Conservation (phyloP, 2,888 invertebrate genomes). For the Agrochola circellaris region DNA sequence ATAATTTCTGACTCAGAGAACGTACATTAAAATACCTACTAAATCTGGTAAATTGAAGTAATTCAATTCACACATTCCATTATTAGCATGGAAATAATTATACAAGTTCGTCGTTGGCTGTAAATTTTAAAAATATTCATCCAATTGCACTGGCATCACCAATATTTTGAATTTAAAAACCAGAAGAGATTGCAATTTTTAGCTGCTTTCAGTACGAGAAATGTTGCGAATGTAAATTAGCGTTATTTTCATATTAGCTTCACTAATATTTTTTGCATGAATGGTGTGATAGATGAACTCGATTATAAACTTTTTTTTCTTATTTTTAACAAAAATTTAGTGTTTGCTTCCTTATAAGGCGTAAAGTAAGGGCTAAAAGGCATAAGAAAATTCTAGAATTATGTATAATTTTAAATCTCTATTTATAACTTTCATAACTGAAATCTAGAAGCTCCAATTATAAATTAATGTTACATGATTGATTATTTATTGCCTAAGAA, state of each 20-base stretch:
- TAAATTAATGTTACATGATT: background rate
- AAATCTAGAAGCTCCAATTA: background rate
- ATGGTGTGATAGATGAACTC: background rate
- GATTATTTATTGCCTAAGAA: background rate
- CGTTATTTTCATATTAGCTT: background rate
- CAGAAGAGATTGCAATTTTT: background rate
- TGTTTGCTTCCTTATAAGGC: too few relatives aligned
- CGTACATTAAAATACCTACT: background rate
- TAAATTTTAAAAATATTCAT: background rate
- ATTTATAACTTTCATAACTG: background rate
- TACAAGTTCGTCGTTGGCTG: background rate
- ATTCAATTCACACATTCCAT: background rate
- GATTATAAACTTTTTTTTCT: background rate
- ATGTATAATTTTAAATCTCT: background rate
- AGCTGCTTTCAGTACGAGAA: background rate
- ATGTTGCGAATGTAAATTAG: background rate
- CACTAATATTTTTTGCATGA: background rate
- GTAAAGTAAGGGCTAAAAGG: background rate
- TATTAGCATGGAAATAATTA: background rate
- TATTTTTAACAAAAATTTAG: background rate
- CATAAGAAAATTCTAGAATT: background rate
- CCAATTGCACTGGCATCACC: background rate
- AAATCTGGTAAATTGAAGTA: background rate
- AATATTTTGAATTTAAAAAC: conserved; percentile 4
- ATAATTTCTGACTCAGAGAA: background rate